Evolutionary conservation across 2,888 invertebrate species (phyloP).

Genomic region (Auanema freiburgensis): DNA sequence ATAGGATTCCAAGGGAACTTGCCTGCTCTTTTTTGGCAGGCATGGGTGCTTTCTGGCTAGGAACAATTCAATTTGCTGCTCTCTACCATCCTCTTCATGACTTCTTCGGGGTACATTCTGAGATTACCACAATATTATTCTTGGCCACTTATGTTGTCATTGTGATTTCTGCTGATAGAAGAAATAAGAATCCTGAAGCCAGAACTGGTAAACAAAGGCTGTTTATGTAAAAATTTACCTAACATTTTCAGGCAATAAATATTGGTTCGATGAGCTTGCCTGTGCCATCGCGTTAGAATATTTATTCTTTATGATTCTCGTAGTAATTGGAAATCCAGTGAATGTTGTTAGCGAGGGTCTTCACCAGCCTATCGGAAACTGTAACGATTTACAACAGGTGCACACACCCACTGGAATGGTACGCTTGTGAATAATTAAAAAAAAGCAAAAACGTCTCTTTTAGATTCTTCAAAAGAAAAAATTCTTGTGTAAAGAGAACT

Average conservation of each 20-base stretch:
- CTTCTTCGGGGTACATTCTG: slow-evolving; percentile 72
- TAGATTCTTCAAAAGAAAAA: slow-evolving; percentile 75
- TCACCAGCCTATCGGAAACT: slow-evolving; percentile 77
- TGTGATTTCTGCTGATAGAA: slow-evolving; percentile 72
- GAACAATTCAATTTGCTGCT: slow-evolving; percentile 75
- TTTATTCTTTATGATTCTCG: slow-evolving; percentile 72
- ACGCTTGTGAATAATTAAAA: slow-evolving; percentile 36
- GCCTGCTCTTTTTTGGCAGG: slow-evolving; percentile 71
- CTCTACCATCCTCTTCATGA: slow-evolving; percentile 81
- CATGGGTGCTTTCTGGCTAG: slow-evolving; percentile 76
- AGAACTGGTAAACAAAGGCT: slow-evolving; percentile 24
- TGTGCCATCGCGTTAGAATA: slow-evolving; percentile 71
- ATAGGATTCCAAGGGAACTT: slow-evolving; percentile 70
- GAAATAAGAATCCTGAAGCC: slow-evolving; percentile 46
- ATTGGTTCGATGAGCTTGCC: slow-evolving; percentile 62
- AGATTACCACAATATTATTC: slow-evolving; percentile 75
- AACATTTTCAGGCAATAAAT: slow-evolving; percentile 30
- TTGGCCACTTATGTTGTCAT: slow-evolving; percentile 72
- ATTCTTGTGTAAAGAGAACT: slow-evolving; percentile 75
- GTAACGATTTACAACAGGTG: slow-evolving; percentile 72
- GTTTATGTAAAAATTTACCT: slow-evolving; percentile 1
- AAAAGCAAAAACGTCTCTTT: slow-evolving; percentile 32
- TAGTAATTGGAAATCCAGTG: slow-evolving; percentile 70
- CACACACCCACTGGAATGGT: slow-evolving; percentile 76
- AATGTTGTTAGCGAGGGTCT: slow-evolving; percentile 74